Evolutionary conservation across 2,888 invertebrate species (phyloP), one percentile per base, ranked within the genome.

Genomic region (Himalopsyche kuldschensis): DNA sequence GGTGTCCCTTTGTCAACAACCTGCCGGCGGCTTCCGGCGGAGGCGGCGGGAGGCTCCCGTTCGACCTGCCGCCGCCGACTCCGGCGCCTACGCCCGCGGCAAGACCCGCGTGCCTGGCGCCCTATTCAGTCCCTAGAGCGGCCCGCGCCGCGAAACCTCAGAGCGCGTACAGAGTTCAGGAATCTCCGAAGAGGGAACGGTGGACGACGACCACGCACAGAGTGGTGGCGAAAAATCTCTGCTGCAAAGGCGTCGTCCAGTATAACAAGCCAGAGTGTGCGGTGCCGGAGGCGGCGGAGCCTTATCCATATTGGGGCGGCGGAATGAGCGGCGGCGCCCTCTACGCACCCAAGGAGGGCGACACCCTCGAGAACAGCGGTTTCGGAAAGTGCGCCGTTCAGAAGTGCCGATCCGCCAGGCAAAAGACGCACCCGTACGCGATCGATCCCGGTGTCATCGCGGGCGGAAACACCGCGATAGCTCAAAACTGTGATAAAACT

Each of bases 1-100:
- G 96, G 85, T 96, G 95, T 89, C 95, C 96, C 78, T 96, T 96
- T 90, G 95, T 96, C 87, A 96, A 96, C 91, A 96, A 96, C 90
- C 93, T 96, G 90, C 96, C 96, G 87, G 93, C 93, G 85, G 92
- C 92, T 55, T 91, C 92, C 78, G 90, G 90, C 6, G 41, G 55
- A n/a, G 55, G 69, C 77, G 90, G 89, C 80, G 90, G 89, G 20
- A 63, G 77, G 17, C 78, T 63, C 17, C 75, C 85, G 4, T 84
- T 80, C 85, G 86, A 80, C 83, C 11, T 84, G 87, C 90, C 89
- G 81, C 89, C 89, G 75, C 89, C 89, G n/a, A 87, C 86, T 85
- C 87, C 84, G 84, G 84, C 87, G 86, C 78, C 78, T 75, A 17
- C 41, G 20, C 77, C 79, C 82, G 47, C 41, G 30, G 81, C 88